These are phyloP conservation scores for Pandion haliaetus DNA, from an alignment of 2,113 vertebrate genomes.

Conservation along the genomic window DNA sequence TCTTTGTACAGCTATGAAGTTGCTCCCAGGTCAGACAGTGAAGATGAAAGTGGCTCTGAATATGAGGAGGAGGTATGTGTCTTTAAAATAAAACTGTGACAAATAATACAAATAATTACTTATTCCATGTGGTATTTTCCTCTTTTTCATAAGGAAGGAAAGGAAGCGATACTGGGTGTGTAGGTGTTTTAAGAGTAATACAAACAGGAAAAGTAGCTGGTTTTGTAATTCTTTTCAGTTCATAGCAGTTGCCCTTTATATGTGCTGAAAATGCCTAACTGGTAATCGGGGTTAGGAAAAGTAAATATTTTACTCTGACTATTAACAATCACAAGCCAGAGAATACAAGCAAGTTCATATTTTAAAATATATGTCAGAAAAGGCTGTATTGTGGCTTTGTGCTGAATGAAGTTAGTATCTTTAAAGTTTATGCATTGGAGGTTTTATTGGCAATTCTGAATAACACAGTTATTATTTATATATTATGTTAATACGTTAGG, in stretches of 20 bases:
- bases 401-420: not conserved
- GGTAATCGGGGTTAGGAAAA: not conserved
- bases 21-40: slow-evolving; percentile 95
- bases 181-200: not conserved
- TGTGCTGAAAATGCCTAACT: not conserved
- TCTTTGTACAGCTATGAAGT: slow-evolving; percentile 88
- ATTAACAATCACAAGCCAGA: not conserved
- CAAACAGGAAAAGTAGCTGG: not conserved
- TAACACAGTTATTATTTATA: not conserved
- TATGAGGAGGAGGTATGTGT: slow-evolving; percentile 92
- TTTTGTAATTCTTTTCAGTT: not conserved
- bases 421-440: not conserved
- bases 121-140: not conserved
- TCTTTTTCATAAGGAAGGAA: not conserved
- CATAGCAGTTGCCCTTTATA: not conserved
- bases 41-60: slow-evolving; percentile 92
- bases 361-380: not conserved
- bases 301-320: not conserved
- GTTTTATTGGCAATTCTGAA: not conserved
- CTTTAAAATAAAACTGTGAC: not conserved
- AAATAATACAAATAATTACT: not conserved
- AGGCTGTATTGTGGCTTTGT: not conserved
- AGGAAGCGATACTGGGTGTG: not conserved
- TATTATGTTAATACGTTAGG: not conserved
- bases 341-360: not conserved